These are phyloP conservation scores for Drosophila tani DNA, from an alignment of 1,140 invertebrate species.

Conservation along the genomic window DNA sequence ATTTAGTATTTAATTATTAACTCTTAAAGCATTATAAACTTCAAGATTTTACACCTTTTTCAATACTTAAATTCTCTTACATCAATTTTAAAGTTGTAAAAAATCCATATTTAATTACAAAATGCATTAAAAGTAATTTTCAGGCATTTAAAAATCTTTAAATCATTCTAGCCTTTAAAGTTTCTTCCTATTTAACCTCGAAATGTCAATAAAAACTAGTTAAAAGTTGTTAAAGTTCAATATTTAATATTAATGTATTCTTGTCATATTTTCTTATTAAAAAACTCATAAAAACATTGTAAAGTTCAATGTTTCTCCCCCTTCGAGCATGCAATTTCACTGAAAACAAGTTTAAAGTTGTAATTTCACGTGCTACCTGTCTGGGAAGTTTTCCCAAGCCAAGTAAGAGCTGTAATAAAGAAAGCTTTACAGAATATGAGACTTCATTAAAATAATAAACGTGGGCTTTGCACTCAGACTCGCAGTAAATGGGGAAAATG, in stretches of 20 bases:
- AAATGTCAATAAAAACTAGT: background rate
- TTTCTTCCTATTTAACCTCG: too few relatives aligned
- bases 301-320: constrained; percentile 6
- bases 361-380: constrained; percentile 18
- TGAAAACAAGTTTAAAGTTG: constrained; percentile 15
- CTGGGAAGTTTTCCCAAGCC: constrained; percentile 12
- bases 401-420: constrained; percentile 9
- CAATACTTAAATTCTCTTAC: too few relatives aligned
- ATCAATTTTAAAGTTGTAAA: too few relatives aligned
- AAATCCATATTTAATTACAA: too few relatives aligned
- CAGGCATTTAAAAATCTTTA: too few relatives aligned
- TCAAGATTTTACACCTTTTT: too few relatives aligned
- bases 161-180: too few relatives aligned
- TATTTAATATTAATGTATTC: background rate
- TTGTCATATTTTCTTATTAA: background rate
- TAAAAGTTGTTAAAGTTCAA: background rate
- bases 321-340: constrained; percentile 1
- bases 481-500: background rate
- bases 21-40: background rate
- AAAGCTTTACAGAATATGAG: constrained; percentile 13
- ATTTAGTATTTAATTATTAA: background rate
- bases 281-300: constrained; percentile 6
- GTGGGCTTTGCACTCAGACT: constrained; percentile 2
- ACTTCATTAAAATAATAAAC: constrained; percentile 6
- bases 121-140: too few relatives aligned